These are phyloP conservation scores for Eupleurogrammus muticus DNA, from an alignment of 2,797 vertebrate genomes.

Conservation along the genomic window DNA sequence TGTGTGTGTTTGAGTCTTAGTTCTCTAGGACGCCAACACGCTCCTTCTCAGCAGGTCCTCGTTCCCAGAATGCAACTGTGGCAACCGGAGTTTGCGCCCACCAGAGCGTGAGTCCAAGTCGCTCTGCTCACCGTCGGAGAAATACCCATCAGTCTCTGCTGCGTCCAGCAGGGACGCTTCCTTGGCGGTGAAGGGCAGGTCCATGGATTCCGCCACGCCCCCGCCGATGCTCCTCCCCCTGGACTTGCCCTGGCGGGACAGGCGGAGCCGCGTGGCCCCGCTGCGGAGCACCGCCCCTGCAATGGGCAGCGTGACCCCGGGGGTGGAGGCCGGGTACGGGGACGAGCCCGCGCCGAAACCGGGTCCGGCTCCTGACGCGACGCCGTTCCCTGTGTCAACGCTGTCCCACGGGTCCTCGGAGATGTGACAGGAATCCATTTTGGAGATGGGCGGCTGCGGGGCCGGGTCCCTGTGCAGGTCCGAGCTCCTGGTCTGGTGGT, in stretches of 20 bases:
- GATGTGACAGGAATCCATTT: slow-evolving; percentile 87
- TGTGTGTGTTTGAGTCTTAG: slow-evolving; percentile 43
- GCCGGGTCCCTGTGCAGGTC: slow-evolving; percentile 80
- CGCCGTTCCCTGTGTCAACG: slow-evolving; percentile 42
- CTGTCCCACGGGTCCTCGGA: slow-evolving; percentile 79
- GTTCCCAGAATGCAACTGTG: slow-evolving; percentile 87
- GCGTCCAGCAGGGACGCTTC: slow-evolving; percentile 82
- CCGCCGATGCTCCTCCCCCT: slow-evolving; percentile 72
- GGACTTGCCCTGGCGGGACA: slow-evolving; percentile 87
- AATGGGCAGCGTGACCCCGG: slow-evolving; percentile 82
- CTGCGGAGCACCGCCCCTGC: slow-evolving; percentile 73
- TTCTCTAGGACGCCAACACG: slow-evolving; percentile 91
- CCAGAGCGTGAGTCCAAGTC: slow-evolving; percentile 87
- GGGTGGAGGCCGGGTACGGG: slow-evolving; percentile 73
- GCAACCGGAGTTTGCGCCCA: slow-evolving; percentile 83
- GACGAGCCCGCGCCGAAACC: slow-evolving; percentile 47
- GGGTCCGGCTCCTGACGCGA: slow-evolving; percentile 34
- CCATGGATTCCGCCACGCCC: slow-evolving; percentile 56
- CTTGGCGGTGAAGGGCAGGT: slow-evolving; percentile 66
- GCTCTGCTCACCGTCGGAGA: slow-evolving; percentile 93
- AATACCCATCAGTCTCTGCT: slow-evolving; percentile 92
- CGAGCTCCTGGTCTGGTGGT: slow-evolving; percentile 73
- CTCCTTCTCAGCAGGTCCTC: slow-evolving; percentile 95
- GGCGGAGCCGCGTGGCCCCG: slow-evolving; percentile 82
- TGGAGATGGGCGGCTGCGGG: slow-evolving; percentile 85